Evolutionary conservation across 2,797 vertebrate species (phyloP), one percentile per base, ranked within the genome.

Genomic region (Rallus crepitans): DNA sequence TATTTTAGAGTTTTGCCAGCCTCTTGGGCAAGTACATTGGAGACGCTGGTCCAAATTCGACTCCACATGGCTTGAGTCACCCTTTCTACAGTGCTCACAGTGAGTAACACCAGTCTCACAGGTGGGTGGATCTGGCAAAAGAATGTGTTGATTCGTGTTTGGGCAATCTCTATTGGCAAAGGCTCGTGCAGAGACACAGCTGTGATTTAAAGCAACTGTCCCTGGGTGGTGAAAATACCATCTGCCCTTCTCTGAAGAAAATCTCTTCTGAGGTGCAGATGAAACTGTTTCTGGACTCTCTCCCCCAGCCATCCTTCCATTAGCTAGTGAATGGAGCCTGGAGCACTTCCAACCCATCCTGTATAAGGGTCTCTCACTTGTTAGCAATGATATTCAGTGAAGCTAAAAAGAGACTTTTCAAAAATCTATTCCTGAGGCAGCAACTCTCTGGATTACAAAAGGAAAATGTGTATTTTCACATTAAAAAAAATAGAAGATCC

Each of bases 371-470:
- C 7, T 71, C 25, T 91, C 37, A 56, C 24, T 64, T 79, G 21
- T 63, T 53, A 59, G 6, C 23, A 55, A 52, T 27, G 6, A 7
- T 13, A 61, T 66, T 72, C 40, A 71, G 52, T 52, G 20, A 69
- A 80, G 6, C 8, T 87, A 68, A 78, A 92, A 78, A 42, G 12
- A 39, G 5, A 15, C 27, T 45, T 93, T 37, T 37, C n/a, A 57
- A 73, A 33, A 47, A 53, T 11, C 12, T 85, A 2, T 40, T 66
- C 23, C 35, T 37, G 25, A 88, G 52, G 20, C 27, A 88, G 16
- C 31, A 90, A 85, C 16, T 27, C 25, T 71, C 11, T 55, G 15
- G 50, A 91, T 94, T 94, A 78, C 16, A 79, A 47, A 88, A 47
- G 33, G 4, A 2, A 75, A 77, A 64, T 18, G 4, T 61, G 30